Conservation (phyloP, 2,113 vertebrate species). For the Psittacula cyanocephala region DNA sequence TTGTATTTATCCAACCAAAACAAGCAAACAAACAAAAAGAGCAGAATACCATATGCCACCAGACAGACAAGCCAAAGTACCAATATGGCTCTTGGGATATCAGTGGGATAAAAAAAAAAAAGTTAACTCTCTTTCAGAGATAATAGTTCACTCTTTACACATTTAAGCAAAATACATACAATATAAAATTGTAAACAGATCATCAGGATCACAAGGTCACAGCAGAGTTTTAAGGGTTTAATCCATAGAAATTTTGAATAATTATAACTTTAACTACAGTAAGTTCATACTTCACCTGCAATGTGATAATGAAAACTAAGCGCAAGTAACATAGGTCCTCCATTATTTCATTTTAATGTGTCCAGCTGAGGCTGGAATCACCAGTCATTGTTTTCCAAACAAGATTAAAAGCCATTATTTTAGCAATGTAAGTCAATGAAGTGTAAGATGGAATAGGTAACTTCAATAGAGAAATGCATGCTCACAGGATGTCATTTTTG, state of each 20-base stretch:
- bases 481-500: background rate
- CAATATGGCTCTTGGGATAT: background rate
- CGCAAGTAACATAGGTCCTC: background rate
- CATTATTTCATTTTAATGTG: background rate
- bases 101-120: background rate
- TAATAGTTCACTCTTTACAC: background rate
- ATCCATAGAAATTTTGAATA: background rate
- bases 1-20: background rate
- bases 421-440: background rate
- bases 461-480: background rate
- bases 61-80: background rate
- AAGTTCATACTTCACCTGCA: background rate
- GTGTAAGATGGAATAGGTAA: background rate
- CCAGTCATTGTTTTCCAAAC: background rate
- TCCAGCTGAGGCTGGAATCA: background rate
- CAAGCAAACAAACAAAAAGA: background rate
- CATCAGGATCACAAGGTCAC: background rate
- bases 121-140: background rate
- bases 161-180: background rate
- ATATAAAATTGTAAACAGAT: background rate
- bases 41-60: background rate
- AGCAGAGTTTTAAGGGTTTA: background rate
- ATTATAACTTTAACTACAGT: background rate
- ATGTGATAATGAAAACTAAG: background rate
- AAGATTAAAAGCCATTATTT: background rate